These are phyloP conservation scores for Leptocoma aspasia DNA, from an alignment of 2,113 vertebrate species.

Conservation along the genomic window DNA sequence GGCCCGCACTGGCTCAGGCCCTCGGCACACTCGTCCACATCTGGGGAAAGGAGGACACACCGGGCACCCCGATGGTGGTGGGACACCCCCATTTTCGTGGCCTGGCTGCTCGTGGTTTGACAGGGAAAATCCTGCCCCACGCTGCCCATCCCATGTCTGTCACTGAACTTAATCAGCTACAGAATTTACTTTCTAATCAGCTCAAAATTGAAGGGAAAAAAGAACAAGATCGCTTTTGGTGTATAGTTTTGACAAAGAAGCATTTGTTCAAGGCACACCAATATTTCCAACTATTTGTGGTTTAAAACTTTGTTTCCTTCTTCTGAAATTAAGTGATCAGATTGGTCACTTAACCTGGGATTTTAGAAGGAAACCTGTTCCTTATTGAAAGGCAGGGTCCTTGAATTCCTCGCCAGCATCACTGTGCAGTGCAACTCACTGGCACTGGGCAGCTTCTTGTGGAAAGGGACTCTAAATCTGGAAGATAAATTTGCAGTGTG, in stretches of 20 bases:
- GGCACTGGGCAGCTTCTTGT: not conserved
- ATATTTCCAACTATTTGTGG: not conserved
- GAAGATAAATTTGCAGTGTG: not conserved
- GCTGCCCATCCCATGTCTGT: not conserved
- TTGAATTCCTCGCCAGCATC: not conserved
- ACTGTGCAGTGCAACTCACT: not conserved
- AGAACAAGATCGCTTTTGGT: not conserved
- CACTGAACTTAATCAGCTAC: constrained; percentile 54
- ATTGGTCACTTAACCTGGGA: not conserved
- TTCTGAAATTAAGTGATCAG: not conserved
- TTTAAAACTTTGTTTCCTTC: not conserved
- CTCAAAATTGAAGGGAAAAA: not conserved
- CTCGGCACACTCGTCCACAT: constrained; percentile 85
- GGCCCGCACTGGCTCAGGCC: constrained; percentile 73
- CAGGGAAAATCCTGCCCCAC: not conserved
- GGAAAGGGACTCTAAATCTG: not conserved
- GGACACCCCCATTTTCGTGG: not conserved
- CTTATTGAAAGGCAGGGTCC: not conserved
- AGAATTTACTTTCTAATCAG: constrained; percentile 67
- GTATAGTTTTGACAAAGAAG: not conserved
- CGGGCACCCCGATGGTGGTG: rapidly evolving
- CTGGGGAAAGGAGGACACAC: constrained; percentile 51
- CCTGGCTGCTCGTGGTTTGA: not conserved
- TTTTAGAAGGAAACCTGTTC: not conserved
- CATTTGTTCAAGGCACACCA: not conserved